These are phyloP conservation scores for Sebastes matsubarae DNA, from an alignment of 2,797 vertebrate species.

Conservation along the genomic window DNA sequence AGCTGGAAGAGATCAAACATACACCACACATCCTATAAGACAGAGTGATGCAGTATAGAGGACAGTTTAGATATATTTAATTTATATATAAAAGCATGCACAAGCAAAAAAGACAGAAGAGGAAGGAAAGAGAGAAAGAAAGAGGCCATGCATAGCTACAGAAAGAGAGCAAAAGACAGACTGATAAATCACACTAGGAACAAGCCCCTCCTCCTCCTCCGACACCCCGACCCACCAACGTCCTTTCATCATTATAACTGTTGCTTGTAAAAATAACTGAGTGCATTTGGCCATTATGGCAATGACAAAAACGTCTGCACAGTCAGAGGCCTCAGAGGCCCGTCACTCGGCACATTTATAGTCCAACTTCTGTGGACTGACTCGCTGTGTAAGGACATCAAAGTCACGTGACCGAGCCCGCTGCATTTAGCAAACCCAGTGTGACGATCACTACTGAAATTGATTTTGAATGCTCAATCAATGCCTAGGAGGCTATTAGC, in stretches of 20 bases:
- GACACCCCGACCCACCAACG: not conserved
- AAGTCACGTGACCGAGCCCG: constrained; percentile 39
- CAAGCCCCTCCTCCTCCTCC: constrained; percentile 1
- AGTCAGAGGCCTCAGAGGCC: constrained; percentile 63
- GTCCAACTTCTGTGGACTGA: constrained; percentile 46
- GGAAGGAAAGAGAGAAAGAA: not conserved
- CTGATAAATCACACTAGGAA: constrained; percentile 42
- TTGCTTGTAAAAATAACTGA: constrained; percentile 72
- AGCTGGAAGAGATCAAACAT: not conserved
- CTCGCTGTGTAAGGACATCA: constrained; percentile 48
- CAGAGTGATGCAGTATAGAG: not conserved
- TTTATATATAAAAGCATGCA: too few species aligned
- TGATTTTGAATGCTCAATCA: constrained; percentile 43
- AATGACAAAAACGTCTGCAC: constrained; percentile 66
- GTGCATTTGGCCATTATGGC: constrained; percentile 68
- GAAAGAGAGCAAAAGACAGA: not conserved
- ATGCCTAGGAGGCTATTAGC: not conserved
- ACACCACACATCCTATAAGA: not conserved
- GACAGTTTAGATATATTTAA: not conserved
- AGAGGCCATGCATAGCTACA: not conserved
- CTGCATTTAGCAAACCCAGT: constrained; percentile 40
- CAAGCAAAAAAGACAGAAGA: not conserved
- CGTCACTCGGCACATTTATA: constrained; percentile 61
- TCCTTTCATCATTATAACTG: constrained; percentile 59
- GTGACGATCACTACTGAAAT: constrained; percentile 39